Conservation (phyloP, 2,113 vertebrate species). For the Chionis minor region DNA sequence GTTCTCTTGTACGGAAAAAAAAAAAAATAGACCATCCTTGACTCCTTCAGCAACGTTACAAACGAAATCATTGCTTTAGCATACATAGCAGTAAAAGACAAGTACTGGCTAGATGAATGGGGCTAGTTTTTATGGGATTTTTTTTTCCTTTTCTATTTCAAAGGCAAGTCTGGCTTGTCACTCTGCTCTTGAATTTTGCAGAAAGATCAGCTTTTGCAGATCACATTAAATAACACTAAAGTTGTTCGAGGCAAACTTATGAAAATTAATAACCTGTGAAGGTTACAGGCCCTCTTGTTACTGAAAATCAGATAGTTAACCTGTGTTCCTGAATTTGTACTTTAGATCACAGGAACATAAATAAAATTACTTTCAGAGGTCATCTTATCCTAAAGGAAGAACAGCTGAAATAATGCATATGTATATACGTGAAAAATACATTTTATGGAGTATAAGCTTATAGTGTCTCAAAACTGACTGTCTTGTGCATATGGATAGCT, state of each 20-base stretch:
- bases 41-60: neutral
- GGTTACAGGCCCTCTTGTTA: neutral
- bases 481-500: neutral
- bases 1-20: neutral
- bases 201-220: neutral
- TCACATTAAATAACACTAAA: neutral
- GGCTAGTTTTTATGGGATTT: neutral
- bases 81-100: neutral
- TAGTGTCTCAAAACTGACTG: neutral
- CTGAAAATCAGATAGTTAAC: neutral
- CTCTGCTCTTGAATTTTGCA: neutral
- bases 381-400: neutral
- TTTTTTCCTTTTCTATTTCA: neutral
- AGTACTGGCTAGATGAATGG: neutral
- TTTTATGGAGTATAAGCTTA: neutral
- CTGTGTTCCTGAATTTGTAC: neutral
- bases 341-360: neutral
- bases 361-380: neutral
- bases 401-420: neutral
- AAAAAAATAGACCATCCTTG: neutral
- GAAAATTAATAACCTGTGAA: constrained; percentile 1
- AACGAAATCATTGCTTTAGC: neutral
- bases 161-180: neutral
- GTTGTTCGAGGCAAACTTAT: neutral
- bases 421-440: neutral